Conservation (phyloP, 2,113 vertebrate genomes). For the Xiphias gladius region DNA sequence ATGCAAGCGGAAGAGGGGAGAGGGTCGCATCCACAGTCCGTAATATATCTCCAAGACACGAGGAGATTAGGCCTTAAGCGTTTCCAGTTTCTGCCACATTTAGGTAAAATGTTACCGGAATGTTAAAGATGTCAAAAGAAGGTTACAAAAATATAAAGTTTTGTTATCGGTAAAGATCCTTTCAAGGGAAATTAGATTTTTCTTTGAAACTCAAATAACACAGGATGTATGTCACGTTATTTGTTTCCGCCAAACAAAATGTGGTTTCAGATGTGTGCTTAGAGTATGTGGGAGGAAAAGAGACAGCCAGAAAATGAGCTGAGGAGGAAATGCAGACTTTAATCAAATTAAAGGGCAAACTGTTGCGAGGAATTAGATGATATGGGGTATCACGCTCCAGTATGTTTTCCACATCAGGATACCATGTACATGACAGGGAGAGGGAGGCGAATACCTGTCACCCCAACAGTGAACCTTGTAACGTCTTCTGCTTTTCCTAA, state of each 20-base stretch:
- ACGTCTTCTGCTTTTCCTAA: not conserved
- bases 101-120: not conserved
- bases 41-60: constrained; percentile 17
- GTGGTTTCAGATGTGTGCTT: not conserved
- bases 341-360: constrained; percentile 55
- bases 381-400: constrained; percentile 30
- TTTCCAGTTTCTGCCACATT: not conserved
- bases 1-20: constrained; percentile 42
- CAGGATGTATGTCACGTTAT: not conserved
- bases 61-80: not conserved
- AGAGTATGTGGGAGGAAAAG: constrained; percentile 48
- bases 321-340: constrained; percentile 26
- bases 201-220: constrained; percentile 32
- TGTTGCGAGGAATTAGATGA: constrained; percentile 26
- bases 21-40: not conserved
- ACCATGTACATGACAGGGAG: constrained; percentile 21
- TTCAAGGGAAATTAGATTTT: constrained; percentile 26
- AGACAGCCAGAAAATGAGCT: not conserved
- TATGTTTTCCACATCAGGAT: constrained; percentile 46
- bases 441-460: not conserved
- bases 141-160: not conserved
- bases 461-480: not conserved
- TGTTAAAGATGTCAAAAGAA: not conserved
- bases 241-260: not conserved
- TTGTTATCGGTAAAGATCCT: constrained; percentile 2